These are phyloP conservation scores for Ceuthmochares aereus DNA, from an alignment of 2,113 vertebrate genomes.

Conservation along the genomic window DNA sequence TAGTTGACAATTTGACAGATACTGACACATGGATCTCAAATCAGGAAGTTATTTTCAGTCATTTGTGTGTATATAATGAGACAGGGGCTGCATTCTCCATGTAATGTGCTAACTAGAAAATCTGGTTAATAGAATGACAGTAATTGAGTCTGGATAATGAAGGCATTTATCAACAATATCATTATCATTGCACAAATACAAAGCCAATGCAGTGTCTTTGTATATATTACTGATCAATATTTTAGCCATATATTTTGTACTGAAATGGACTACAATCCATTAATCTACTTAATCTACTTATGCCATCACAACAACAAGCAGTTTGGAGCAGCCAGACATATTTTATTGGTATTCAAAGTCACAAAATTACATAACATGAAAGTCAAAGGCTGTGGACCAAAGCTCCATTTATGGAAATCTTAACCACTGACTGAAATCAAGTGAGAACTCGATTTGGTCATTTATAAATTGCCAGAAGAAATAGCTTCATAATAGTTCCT, in stretches of 20 bases:
- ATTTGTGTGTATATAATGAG: background rate
- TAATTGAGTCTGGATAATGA: background rate
- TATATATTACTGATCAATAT: background rate
- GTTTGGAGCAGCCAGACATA: background rate
- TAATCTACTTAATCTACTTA: background rate
- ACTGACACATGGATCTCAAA: slow-evolving; percentile 39
- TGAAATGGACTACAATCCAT: background rate
- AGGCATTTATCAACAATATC: background rate
- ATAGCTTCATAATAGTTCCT: background rate
- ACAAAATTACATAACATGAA: background rate
- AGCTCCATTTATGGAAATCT: background rate
- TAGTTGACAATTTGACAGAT: slow-evolving; percentile 37
- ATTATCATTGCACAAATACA: background rate
- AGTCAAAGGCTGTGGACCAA: background rate
- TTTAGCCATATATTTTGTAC: background rate
- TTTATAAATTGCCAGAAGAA: background rate
- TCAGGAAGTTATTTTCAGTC: slow-evolving; percentile 34
- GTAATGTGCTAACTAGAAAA: slow-evolving; percentile 7
- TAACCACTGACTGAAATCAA: background rate
- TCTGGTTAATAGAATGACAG: background rate
- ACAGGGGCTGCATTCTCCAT: background rate
- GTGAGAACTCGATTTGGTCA: background rate
- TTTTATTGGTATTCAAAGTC: background rate
- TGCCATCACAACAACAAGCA: background rate
- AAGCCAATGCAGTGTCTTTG: background rate